Evolutionary conservation across 2,888 invertebrate species (phyloP), one percentile per base, ranked within the genome.

Genomic region (Drosophila demipolita): DNA sequence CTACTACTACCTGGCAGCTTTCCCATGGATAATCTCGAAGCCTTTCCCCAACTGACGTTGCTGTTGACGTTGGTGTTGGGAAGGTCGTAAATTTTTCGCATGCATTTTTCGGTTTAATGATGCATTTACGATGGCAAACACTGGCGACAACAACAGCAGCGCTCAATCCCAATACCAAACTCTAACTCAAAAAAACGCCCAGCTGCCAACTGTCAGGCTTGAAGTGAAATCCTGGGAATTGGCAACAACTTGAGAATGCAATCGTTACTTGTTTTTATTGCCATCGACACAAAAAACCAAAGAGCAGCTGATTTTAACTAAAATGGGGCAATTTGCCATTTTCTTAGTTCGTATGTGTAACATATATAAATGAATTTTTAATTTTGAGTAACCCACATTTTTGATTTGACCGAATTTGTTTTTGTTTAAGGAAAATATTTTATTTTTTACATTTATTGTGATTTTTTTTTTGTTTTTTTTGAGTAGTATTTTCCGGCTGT

Each of bases 21-120:
- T 77, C 58, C 70, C 69, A 70, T 63, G 58, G 61, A 65, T 54
- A 26, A 59, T 40, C 54, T 63, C 40, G 38, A 15, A 29, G 20
- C 29, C 40, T 40, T 80, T 84, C 78, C 78, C 59, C 23, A 23
- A 68, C 73, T 55, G 15, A 45, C 45, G 38, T 17, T 38, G 38
- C 5, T 11, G n/a, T 40, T 40, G 40, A 45, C 45, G 45, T 20
- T 45, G 83, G 89, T 87, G 87, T 87, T 82, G 81, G 82, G 65
- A 77, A 77, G 73, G 81, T 91, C 91, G 83, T 90, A 90, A 91
- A 90, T 82, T 87, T 82, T 83, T 77, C 80, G 84, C 87, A 89
- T 89, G 91, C 89, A 89, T 87, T 91, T 90, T 90, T 86, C 80
- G 78, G 82, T 87, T 90, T 90, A 90, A 91, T 90, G 91, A 91